phyloP scores from a whole-genome alignment of 2,797 vertebrate genomes.

The Anableps anableps region DNA sequence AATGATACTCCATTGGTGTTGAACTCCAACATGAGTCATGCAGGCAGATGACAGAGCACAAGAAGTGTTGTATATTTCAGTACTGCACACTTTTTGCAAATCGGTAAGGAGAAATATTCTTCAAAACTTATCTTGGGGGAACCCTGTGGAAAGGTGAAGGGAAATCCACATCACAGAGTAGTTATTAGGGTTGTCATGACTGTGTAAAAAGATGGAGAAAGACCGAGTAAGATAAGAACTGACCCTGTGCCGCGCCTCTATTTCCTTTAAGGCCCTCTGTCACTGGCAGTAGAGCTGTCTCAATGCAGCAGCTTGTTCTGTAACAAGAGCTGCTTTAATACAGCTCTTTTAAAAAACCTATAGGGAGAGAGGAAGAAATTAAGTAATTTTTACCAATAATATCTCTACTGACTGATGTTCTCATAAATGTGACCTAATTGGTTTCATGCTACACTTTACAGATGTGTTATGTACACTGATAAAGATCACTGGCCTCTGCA shows the following conservation, averaged over 20 bases:
- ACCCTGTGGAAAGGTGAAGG: background rate
- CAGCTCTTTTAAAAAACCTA: background rate
- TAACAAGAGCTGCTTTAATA: background rate
- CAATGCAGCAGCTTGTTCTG: background rate
- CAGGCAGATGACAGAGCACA: background rate
- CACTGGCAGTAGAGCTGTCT: background rate
- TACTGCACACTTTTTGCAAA: background rate
- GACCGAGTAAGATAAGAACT: background rate
- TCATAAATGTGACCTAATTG: too few species aligned
- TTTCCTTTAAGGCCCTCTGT: background rate
- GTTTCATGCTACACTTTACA: too few species aligned
- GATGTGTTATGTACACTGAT: too few species aligned
- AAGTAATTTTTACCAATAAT: too few species aligned
- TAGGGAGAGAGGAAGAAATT: background rate
- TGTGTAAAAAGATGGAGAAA: constrained; percentile 1
- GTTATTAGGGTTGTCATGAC: background rate
- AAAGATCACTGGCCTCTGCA: too few species aligned
- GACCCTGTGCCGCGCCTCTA: background rate
- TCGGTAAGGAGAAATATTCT: background rate
- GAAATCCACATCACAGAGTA: background rate
- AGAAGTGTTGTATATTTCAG: background rate
- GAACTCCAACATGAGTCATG: background rate
- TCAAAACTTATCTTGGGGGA: background rate
- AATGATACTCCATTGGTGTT: background rate
- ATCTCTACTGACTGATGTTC: too few species aligned